Base-by-base conservation (phyloP, 64 coral and sea anemone species). In the Dendrophyllia cribrosa region DNA sequence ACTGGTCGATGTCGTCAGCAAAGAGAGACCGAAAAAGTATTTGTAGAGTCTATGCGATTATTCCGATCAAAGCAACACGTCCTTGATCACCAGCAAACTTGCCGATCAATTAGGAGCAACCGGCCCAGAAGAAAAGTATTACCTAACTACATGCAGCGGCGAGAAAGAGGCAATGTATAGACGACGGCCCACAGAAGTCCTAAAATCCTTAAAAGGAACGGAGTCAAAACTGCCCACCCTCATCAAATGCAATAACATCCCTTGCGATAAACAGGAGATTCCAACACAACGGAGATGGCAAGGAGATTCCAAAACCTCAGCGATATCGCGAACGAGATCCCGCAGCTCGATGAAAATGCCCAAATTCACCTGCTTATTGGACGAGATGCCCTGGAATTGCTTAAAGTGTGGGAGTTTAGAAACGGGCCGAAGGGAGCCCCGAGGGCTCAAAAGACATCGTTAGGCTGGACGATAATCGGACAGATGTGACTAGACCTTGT, bases 271-370 rank as follows among this genome's bases (percentile, higher is more conserved):
- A 68, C 24, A 75, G 3, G 91, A 93, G 34, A 88, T 93, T 11
- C 84, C 91, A 7, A 93, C 91, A 71, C 91, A n/a, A n/a, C 91
- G 10, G 91, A 79, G 74, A 93, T 88, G 74, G 91, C 75, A 60
- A 89, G 86, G 92, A 94, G 92, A 46, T 89, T 94, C 44, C 21
- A 49, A 17, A 86, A 94, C 77, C 34, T 89, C 1, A 19, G 75
- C 11, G 43, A 66, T 4, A 94, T 94, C 51, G 77, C 86, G 20
- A 25, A 70, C 21, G 34, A 94, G 75, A 94, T 94, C 21, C 68
- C 84, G 8, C 91, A 43, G 34, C 34, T 34, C 34, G 2, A 34
- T 34, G 34, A 34, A 34, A 34, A 34, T 34, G 34, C 34, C 34
- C 0, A 34, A 34, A 34, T 34, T 34, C 34, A 34, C 34, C 34